Percentiles rank a stretch among this genome's conserved stretches.
These are phyloP conservation scores for Odontomachus brunneus DNA, from an alignment of 1,140 invertebrate genomes.

Conservation along the genomic window DNA sequence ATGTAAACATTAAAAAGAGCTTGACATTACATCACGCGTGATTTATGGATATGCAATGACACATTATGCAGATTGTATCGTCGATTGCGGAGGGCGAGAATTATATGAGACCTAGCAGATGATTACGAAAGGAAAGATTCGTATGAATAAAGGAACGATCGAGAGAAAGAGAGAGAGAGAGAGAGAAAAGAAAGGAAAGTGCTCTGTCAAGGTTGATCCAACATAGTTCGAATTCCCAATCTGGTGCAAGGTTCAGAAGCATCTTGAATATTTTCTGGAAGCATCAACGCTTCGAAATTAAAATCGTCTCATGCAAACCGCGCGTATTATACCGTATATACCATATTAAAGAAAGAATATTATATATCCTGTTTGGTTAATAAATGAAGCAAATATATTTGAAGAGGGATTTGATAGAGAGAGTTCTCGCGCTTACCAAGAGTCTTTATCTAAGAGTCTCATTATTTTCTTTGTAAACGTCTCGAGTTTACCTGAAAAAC, in stretches of 20 bases:
- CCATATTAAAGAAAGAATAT: no score
- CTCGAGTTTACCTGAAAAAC: no score
- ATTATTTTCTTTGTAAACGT: no score
- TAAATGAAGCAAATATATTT: no score
- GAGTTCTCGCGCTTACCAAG: no score
- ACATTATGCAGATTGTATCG: background rate
- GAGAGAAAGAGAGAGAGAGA: no score
- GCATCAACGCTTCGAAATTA: background rate
- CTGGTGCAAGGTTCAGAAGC: slow-evolving; percentile 4
- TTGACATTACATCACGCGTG: no score
- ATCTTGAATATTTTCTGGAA: slow-evolving; percentile 17
- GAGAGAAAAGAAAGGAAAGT: slow-evolving; percentile 70
- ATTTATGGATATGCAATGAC: background rate
- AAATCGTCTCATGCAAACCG: background rate
- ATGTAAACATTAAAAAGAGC: no score
- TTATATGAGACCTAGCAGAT: background rate
- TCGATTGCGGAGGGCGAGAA: background rate
- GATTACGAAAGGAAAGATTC: slow-evolving; percentile 25
- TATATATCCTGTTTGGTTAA: no score
- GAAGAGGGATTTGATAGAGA: no score
- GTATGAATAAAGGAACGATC: slow-evolving; percentile 38
- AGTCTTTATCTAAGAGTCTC: no score
- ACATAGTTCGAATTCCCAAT: slow-evolving; percentile 12
- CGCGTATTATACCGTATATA: background rate
- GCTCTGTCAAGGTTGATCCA: slow-evolving; percentile 59